Evolutionary conservation across 2,797 vertebrate genomes (phyloP), one percentile per base, ranked within the genome.

Genomic region (Siniperca scherzeri): DNA sequence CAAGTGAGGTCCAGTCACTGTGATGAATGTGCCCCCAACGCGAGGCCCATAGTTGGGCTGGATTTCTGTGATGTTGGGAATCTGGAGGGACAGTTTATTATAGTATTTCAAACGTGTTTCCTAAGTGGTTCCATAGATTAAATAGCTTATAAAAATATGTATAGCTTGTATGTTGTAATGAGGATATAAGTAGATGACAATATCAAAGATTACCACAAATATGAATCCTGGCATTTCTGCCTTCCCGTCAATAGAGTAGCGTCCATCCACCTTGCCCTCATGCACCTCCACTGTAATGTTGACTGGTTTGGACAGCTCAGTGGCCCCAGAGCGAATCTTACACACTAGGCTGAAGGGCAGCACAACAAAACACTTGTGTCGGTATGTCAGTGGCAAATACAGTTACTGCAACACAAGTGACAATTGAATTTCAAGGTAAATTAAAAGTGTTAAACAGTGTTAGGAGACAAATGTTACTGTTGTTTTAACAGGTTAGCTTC

Each of bases 21-120:
- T 97, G 82, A 99, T 94, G 55, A 90, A 90, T 1, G 98, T 98
- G 33, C 98, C 98, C 52, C 98, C 98, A 5, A 95, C 91, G 33
- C n/a, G 93, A 5, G 98, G 98, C 4, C 98, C 98, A 13, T 97
- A 99, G 1, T 92, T 94, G 2, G 98, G 98, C 25, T 95, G 93
- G 74, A 99, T 94, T 38, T 94, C 85, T 22, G 91, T 96, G 91
- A 99, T 86, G 71, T 81, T 89, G 17, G 98, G 97, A 57, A 96
- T 95, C 98, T 99, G 50, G 42, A 81, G 30, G 30, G 9, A 81
- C 10, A 65, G 42, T 57, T 52, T n/a, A 40, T 71, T 5, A 40
- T 19, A 55, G 10, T 50, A n/a, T 74, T 80, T 33, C 1, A 55
- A 57, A 64, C 9, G 0, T 7, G 4, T 50, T 22, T 42, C 19